A percentile compares a stretch with the other conserved stretches of the same genome.
Conservation (phyloP, 1,140 invertebrate genomes). For the Megalonaias nervosa region DNA sequence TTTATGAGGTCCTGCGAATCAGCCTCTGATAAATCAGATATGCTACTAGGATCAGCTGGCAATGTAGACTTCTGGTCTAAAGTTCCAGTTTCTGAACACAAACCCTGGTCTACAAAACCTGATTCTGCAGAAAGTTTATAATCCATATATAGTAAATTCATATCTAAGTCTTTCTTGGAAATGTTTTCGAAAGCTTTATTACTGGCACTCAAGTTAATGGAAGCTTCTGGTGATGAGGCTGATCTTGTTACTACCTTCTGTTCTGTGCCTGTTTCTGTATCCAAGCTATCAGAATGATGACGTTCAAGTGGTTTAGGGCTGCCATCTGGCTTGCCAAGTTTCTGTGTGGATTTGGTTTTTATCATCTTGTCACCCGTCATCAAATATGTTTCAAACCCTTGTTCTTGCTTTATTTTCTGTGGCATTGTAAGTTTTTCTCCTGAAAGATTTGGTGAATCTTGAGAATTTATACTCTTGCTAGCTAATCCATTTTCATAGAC, state of each 20-base stretch:
- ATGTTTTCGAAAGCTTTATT: conserved; percentile 27
- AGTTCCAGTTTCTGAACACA: conserved; percentile 37
- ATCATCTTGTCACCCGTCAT: conserved; percentile 72
- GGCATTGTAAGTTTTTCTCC: too few relatives aligned
- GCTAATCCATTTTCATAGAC: too few relatives aligned
- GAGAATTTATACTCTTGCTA: too few relatives aligned
- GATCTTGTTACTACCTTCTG: conserved; percentile 29
- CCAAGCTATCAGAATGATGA: conserved; percentile 45
- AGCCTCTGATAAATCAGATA: conserved; percentile 34
- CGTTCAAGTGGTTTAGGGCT: conserved; percentile 32
- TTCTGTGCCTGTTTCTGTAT: conserved; percentile 24
- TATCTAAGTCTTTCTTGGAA: conserved; percentile 18
- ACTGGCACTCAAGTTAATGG: conserved; percentile 1
- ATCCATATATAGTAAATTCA: conserved; percentile 18
- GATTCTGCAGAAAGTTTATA: conserved; percentile 41
- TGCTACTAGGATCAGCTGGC: conserved; percentile 37
- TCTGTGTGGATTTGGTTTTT: conserved; percentile 60
- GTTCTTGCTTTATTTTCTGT: conserved; percentile 28
- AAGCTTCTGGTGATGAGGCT: conserved; percentile 27
- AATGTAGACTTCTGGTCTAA: conserved; percentile 27
- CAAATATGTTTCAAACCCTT: conserved; percentile 70
- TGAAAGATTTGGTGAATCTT: too few relatives aligned
- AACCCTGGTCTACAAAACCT: conserved; percentile 46
- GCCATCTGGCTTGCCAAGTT: conserved; percentile 33
- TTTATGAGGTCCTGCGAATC: conserved; percentile 35